Percentiles rank a stretch among this genome's conserved stretches.
These are phyloP conservation scores for Tetramorium simillimum DNA, from an alignment of 1,140 invertebrate species.

Conservation along the genomic window DNA sequence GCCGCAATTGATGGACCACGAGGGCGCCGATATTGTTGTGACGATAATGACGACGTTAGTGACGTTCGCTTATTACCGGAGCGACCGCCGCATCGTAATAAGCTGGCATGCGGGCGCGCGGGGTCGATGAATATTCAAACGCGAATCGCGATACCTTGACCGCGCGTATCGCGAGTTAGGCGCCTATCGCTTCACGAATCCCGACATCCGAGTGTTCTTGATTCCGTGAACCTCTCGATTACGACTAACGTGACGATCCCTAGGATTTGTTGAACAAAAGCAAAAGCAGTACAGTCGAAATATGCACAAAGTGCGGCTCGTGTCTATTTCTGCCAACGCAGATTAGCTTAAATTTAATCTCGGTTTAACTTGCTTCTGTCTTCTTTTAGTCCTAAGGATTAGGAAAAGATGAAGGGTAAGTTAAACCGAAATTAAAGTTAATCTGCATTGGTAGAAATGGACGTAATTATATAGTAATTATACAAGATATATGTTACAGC, in stretches of 20 bases:
- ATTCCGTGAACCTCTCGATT: not conserved
- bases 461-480: not conserved
- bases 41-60: constrained; percentile 73
- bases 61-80: constrained; percentile 68
- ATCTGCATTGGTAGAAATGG: too few species aligned
- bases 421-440: too few species aligned
- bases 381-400: too few species aligned
- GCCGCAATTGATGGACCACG: constrained; percentile 68
- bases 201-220: not conserved
- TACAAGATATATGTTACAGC: too few species aligned
- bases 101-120: constrained; percentile 28
- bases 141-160: not conserved
- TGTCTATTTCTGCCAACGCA: too few species aligned
- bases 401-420: too few species aligned
- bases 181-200: not conserved
- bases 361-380: too few species aligned
- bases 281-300: not conserved
- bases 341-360: too few species aligned
- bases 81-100: constrained; percentile 67
- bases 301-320: too few species aligned
- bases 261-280: not conserved
- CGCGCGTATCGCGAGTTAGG: constrained; percentile 14
- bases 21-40: constrained; percentile 60
- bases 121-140: constrained; percentile 69
- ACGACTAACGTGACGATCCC: not conserved